Evolutionary conservation across 2,113 vertebrate species (phyloP).

Genomic region (Coptodon rendalli): DNA sequence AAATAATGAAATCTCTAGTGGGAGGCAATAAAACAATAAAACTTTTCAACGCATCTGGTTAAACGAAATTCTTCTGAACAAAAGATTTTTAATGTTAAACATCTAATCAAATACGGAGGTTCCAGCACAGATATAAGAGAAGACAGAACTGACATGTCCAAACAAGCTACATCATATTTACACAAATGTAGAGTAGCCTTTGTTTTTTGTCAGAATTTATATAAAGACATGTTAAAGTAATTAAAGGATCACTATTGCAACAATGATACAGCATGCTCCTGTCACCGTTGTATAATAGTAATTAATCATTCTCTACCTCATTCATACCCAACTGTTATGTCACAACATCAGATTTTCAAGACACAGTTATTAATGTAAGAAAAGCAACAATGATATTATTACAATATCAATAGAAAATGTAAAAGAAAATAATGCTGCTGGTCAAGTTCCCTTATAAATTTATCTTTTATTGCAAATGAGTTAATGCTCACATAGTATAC

Average conservation of each 20-base stretch:
- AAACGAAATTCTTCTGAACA: conserved; percentile 8
- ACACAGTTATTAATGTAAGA: neutral
- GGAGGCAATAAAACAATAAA: conserved; percentile 9
- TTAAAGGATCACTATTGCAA: conserved; percentile 13
- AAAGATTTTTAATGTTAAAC: neutral
- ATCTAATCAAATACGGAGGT: neutral
- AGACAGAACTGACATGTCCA: neutral
- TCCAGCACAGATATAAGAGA: neutral
- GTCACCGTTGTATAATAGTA: conserved; percentile 12
- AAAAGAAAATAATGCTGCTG: neutral
- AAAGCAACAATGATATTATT: neutral
- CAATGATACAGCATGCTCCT: neutral
- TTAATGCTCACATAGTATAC: neutral
- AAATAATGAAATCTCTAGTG: conserved; percentile 43
- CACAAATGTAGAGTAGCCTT: neutral
- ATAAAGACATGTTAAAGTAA: neutral
- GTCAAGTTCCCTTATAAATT: neutral
- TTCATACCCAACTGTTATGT: neutral
- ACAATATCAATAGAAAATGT: neutral
- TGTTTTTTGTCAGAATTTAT: neutral
- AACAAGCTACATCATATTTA: neutral
- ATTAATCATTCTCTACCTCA: conserved; percentile 6
- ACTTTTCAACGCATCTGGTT: conserved; percentile 8
- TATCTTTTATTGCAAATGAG: neutral
- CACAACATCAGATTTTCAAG: neutral